Evolutionary conservation across 2,797 vertebrate species (phyloP).

Genomic region (Amblyraja radiata): DNA sequence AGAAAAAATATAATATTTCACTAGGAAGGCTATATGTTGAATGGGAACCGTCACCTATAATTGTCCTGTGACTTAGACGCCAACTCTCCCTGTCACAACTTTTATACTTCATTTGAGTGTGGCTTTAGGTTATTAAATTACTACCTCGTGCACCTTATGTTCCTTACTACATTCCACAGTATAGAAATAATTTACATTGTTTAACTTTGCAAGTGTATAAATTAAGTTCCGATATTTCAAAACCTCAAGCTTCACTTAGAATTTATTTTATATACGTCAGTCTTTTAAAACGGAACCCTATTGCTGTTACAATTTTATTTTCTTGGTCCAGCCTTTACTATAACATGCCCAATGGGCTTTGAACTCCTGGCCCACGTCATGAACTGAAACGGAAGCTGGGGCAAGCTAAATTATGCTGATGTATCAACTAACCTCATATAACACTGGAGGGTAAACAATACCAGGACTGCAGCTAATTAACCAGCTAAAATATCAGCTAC

Average conservation of each 20-base stretch:
- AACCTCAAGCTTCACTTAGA: not conserved
- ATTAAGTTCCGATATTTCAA: not conserved
- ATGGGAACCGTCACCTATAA: not conserved
- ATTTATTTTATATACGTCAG: not conserved
- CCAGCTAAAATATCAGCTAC: not conserved
- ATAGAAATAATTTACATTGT: not conserved
- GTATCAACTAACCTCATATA: not conserved
- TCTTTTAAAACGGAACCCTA: not conserved
- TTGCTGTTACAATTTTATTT: not conserved
- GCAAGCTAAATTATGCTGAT: not conserved
- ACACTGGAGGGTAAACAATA: conserved; percentile 10
- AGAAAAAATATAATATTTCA: not conserved
- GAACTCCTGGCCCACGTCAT: not conserved
- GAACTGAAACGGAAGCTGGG: not conserved
- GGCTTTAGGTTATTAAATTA: not conserved
- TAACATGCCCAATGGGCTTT: not conserved
- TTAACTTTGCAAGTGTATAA: not conserved
- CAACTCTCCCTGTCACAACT: not conserved
- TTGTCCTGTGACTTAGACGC: not conserved
- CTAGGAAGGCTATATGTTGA: not conserved
- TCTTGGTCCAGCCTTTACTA: not conserved
- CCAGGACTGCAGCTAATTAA: not conserved
- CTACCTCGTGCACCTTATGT: not conserved
- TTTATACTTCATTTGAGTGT: not conserved
- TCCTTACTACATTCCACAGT: not conserved